Base-by-base conservation (phyloP, 35 echinoderm and acorn worm genomes). In the Acanthaster planci region DNA sequence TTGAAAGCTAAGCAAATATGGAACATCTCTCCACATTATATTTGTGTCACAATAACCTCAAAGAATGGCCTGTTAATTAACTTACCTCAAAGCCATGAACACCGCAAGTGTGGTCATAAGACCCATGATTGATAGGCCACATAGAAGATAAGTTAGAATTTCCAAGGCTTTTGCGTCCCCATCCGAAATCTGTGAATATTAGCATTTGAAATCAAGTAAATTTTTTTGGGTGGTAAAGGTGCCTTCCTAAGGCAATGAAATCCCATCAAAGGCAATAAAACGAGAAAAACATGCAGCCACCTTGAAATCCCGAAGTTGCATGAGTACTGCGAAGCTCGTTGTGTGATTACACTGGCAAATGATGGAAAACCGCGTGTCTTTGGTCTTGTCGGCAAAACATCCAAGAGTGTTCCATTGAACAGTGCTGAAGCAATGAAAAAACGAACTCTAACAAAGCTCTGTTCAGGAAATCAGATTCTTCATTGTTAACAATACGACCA, bases 121-220 rank as follows among this genome's bases (percentile, higher is more conserved):
- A 59, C 52, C 81, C 18, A 83, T 37, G 38, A 83, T 83, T 6
- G 81, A 83, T 4, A 83, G 15, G 7, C 29, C 56, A 34, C 81
- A 83, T 17, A 53, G 56, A 21, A 83, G 53, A 53, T 60, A 60
- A 0, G 81, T 83, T 1, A 83, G 34, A 30, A 26, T 36, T 10
- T 60, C 53, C 3, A 83, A 23, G 19, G 53, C 53, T 0, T 58
- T 37, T 23, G 37, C 53, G 56, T 83, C 81, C 38, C 7, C 0
- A 9, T 59, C 31, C 5, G 81, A 57, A 83, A 83, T 57, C 81
- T 83, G 19, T 4, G 27, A 14, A 81, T 30, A n/a, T n/a, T n/a
- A n/a, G n/a, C n/a, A n/a, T n/a, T n/a, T n/a, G n/a, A n/a, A n/a
- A n/a, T n/a, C n/a, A n/a, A n/a, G n/a, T n/a, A n/a, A n/a, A n/a